These are phyloP conservation scores for Sciurus vulgaris DNA, from an alignment of 2,797 vertebrate genomes.

Conservation along the genomic window DNA sequence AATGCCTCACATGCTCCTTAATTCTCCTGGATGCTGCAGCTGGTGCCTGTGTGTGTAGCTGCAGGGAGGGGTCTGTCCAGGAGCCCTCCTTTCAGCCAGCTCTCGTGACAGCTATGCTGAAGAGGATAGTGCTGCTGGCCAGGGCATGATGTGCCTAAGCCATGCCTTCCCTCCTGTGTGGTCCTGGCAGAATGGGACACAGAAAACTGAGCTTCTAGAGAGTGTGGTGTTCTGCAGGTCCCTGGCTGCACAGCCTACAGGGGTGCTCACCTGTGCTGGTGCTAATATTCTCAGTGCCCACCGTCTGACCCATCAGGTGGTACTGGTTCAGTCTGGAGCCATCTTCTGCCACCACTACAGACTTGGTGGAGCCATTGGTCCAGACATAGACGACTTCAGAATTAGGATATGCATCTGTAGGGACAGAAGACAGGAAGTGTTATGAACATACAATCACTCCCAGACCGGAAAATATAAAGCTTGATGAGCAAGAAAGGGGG, in stretches of 20 bases:
- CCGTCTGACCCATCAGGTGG: slow-evolving; percentile 95
- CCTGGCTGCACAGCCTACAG: rapidly evolving
- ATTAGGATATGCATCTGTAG: slow-evolving; percentile 96
- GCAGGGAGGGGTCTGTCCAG: background rate
- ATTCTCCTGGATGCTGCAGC: background rate
- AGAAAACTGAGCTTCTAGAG: background rate
- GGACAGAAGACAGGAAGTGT: rapidly evolving
- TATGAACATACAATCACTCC: background rate
- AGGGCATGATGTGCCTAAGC: background rate
- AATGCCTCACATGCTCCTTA: background rate
- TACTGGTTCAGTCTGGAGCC: slow-evolving; percentile 99
- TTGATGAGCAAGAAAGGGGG: slow-evolving; percentile 56
- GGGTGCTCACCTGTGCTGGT: slow-evolving; percentile 94
- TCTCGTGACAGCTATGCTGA: background rate
- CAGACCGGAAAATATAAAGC: background rate
- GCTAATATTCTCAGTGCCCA: slow-evolving; percentile 95
- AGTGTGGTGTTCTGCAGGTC: rapidly evolving
- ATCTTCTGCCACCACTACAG: slow-evolving; percentile 97
- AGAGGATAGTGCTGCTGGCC: background rate
- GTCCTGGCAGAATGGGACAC: rapidly evolving
- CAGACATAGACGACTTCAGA: slow-evolving; percentile 97
- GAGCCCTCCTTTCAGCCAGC: too few species aligned
- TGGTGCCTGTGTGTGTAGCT: background rate
- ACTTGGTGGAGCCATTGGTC: slow-evolving; percentile 94
- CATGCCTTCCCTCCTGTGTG: background rate